Percentiles rank a stretch among this genome's conserved stretches.
Evolutionary conservation across 1,140 invertebrate genomes (phyloP).

Genomic region (Antheraea pernyi): DNA sequence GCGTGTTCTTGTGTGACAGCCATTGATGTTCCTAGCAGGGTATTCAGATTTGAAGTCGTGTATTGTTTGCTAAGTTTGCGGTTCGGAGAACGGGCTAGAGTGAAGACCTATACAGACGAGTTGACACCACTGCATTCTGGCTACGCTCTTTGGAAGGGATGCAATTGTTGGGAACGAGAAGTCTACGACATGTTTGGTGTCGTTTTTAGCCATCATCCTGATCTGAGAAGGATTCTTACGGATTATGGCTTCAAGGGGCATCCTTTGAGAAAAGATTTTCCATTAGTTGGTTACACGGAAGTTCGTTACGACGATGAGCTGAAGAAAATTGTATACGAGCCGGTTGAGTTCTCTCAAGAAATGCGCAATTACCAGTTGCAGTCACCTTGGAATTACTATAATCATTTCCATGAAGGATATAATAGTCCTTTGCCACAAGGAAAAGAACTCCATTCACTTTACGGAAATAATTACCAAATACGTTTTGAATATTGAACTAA

Average conservation of each 20-base stretch:
- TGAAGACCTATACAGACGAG: slow-evolving; percentile 75
- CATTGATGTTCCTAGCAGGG: slow-evolving; percentile 92
- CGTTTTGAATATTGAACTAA: too few relatives aligned
- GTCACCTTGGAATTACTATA: slow-evolving; percentile 65
- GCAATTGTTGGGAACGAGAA: slow-evolving; percentile 71
- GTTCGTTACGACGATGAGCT: slow-evolving; percentile 72
- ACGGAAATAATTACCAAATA: too few relatives aligned
- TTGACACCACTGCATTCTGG: slow-evolving; percentile 67
- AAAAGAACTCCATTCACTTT: neutral
- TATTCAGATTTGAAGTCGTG: slow-evolving; percentile 84
- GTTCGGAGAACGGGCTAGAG: slow-evolving; percentile 73
- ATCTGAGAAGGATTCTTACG: slow-evolving; percentile 71
- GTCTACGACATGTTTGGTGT: slow-evolving; percentile 75
- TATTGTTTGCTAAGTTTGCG: slow-evolving; percentile 97
- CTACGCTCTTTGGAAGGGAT: slow-evolving; percentile 55
- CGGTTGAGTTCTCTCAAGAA: slow-evolving; percentile 71
- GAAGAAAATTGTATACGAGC: slow-evolving; percentile 73
- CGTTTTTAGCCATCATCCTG: slow-evolving; percentile 72
- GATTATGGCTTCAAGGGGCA: slow-evolving; percentile 75
- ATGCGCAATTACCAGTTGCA: slow-evolving; percentile 52
- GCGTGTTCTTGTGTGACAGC: slow-evolving; percentile 91
- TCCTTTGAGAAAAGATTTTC: slow-evolving; percentile 73
- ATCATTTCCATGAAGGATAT: slow-evolving; percentile 60
- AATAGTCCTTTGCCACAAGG: slow-evolving; percentile 27
- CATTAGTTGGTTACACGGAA: slow-evolving; percentile 66